These are phyloP conservation scores for Gorsachius goisagi DNA, from an alignment of 2,113 vertebrate species.

Conservation along the genomic window DNA sequence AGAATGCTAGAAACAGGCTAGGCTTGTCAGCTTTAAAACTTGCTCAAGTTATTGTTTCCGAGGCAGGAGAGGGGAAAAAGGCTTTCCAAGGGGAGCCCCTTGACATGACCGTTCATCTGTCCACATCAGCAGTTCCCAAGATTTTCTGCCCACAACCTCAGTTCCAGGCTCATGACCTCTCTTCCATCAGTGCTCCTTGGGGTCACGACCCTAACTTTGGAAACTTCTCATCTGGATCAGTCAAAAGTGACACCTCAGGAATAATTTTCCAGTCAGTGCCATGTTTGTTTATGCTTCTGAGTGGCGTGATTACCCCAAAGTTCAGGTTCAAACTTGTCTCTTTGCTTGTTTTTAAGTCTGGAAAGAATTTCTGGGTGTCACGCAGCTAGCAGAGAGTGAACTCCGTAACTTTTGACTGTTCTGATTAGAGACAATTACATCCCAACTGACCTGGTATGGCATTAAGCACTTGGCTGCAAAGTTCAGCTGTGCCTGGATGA, in stretches of 20 bases:
- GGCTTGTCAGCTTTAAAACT: not conserved
- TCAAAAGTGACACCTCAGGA: not conserved
- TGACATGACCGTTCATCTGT: not conserved
- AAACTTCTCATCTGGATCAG: not conserved
- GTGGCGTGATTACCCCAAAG: not conserved
- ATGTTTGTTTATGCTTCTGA: slow-evolving; percentile 26
- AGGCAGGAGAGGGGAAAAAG: not conserved
- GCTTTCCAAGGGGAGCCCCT: slow-evolving; percentile 1
- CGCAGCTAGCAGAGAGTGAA: not conserved
- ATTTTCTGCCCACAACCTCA: not conserved
- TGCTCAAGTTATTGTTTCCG: not conserved
- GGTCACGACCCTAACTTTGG: not conserved
- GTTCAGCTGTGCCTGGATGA: not conserved
- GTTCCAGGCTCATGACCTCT: not conserved
- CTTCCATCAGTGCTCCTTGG: not conserved
- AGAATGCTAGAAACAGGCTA: not conserved
- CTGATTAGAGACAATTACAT: not conserved
- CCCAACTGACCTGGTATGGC: not conserved
- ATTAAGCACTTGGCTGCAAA: not conserved
- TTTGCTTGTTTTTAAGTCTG: slow-evolving; percentile 20
- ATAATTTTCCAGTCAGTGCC: not conserved
- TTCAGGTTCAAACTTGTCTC: slow-evolving; percentile 45
- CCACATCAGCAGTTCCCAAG: slow-evolving; percentile 33
- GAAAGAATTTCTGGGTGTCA: slow-evolving; percentile 46
- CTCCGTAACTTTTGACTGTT: slow-evolving; percentile 10